Conservation (phyloP, 2,888 invertebrate species). For the Synanthedon vespiformis region DNA sequence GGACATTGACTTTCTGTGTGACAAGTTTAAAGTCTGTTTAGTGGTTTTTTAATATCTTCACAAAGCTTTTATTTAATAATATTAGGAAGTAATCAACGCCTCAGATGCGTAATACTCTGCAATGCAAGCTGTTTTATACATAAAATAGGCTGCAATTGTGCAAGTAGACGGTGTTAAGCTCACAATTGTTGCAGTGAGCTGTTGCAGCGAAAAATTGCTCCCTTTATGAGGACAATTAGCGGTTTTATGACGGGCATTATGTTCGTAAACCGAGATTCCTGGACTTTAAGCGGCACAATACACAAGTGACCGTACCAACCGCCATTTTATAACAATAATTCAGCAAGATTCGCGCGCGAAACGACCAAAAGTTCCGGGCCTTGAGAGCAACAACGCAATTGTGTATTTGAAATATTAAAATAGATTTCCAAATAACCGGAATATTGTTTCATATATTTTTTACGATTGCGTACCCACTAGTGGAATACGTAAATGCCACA, state of each 20-base stretch:
- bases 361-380: conserved; percentile 37
- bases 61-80: too few relatives aligned
- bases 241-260: conserved; percentile 38
- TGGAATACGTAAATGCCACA: conserved; percentile 5
- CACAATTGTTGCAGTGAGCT: too few relatives aligned
- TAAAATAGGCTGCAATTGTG: too few relatives aligned
- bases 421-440: conserved; percentile 12
- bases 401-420: conserved; percentile 37
- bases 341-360: conserved; percentile 54
- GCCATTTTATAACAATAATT: conserved; percentile 58
- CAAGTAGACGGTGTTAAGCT: too few relatives aligned
- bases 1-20: too few relatives aligned
- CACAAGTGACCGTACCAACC: conserved; percentile 32
- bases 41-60: too few relatives aligned
- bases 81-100: too few relatives aligned
- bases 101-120: too few relatives aligned
- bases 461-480: background rate
- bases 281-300: conserved; percentile 25
- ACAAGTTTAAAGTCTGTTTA: too few relatives aligned
- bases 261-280: conserved; percentile 24
- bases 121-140: too few relatives aligned
- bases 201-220: conserved; percentile 21
- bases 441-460: conserved; percentile 7
- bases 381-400: conserved; percentile 17
- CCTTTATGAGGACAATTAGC: conserved; percentile 43